Conservation (phyloP, 2,113 vertebrate genomes). For the Aldabrachelys gigantea region DNA sequence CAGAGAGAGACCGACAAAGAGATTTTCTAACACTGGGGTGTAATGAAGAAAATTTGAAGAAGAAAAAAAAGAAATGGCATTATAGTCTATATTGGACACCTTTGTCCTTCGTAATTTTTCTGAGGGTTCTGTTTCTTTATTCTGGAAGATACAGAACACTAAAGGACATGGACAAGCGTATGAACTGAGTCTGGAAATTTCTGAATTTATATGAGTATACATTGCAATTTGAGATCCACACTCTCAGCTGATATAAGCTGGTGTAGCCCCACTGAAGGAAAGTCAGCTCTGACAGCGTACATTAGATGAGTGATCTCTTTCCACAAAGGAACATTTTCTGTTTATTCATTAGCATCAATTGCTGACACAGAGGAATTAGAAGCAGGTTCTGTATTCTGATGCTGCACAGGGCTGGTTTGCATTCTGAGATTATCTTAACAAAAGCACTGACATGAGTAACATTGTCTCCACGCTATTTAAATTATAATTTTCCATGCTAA, state of each 20-base stretch:
- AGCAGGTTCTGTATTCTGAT: not conserved
- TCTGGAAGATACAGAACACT: not conserved
- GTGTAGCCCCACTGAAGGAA: not conserved
- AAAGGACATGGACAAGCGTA: not conserved
- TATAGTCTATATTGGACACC: not conserved
- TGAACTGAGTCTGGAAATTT: not conserved
- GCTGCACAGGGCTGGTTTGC: not conserved
- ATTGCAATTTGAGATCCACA: not conserved
- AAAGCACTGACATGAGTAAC: not conserved
- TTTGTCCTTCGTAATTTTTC: too few species aligned
- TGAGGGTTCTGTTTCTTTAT: too few species aligned
- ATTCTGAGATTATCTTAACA: not conserved
- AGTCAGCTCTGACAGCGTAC: not conserved
- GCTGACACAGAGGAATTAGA: not conserved
- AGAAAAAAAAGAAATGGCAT: not conserved
- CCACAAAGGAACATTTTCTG: not conserved
- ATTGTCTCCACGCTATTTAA: not conserved
- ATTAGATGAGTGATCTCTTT: not conserved
- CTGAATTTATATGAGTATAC: not conserved
- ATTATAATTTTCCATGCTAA: not conserved
- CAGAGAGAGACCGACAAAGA: not conserved
- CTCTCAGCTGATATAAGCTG: not conserved
- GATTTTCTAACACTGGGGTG: not conserved
- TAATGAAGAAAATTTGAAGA: not conserved
- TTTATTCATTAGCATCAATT: not conserved